Evolutionary conservation across 2,888 invertebrate genomes (phyloP).

Genomic region (Drosophila ustulata): DNA sequence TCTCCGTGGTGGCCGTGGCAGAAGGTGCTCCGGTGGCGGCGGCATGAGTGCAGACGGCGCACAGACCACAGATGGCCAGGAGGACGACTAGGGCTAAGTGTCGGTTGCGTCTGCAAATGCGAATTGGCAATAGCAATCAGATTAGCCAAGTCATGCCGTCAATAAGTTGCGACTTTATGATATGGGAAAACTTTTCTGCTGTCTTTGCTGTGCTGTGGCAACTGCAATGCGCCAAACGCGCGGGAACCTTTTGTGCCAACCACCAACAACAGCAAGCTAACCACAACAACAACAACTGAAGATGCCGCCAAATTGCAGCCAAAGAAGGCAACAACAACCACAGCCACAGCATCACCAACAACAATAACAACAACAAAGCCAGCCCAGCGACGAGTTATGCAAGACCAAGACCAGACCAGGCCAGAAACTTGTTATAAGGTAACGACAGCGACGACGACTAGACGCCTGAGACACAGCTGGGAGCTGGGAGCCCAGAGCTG

Average conservation of each 20-base stretch:
- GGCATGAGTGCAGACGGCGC: constrained; percentile 68
- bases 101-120: constrained; percentile 64
- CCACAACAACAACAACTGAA: constrained; percentile 46
- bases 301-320: constrained; percentile 76
- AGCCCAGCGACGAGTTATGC: constrained; percentile 75
- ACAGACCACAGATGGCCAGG: constrained; percentile 66
- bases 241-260: constrained; percentile 71
- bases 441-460: constrained; percentile 52
- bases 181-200: constrained; percentile 80
- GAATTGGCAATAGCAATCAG: constrained; percentile 47
- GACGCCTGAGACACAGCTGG: constrained; percentile 56
- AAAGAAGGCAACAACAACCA: constrained; percentile 65
- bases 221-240: constrained; percentile 70
- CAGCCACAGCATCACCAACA: constrained; percentile 42
- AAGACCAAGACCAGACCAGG: constrained; percentile 56
- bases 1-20: constrained; percentile 78
- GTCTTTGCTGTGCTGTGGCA: constrained; percentile 44
- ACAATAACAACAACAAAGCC: constrained; percentile 28
- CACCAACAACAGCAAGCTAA: constrained; percentile 27
- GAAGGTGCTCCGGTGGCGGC: constrained; percentile 68
- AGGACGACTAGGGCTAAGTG: constrained; percentile 77
- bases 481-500: constrained; percentile 38
- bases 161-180: constrained; percentile 78
- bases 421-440: constrained; percentile 73
- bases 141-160: constrained; percentile 69